Percentiles rank a stretch among this genome's conserved stretches.
These are phyloP conservation scores for Dascillus cervinus DNA, from an alignment of 2,888 invertebrate genomes.

Conservation along the genomic window DNA sequence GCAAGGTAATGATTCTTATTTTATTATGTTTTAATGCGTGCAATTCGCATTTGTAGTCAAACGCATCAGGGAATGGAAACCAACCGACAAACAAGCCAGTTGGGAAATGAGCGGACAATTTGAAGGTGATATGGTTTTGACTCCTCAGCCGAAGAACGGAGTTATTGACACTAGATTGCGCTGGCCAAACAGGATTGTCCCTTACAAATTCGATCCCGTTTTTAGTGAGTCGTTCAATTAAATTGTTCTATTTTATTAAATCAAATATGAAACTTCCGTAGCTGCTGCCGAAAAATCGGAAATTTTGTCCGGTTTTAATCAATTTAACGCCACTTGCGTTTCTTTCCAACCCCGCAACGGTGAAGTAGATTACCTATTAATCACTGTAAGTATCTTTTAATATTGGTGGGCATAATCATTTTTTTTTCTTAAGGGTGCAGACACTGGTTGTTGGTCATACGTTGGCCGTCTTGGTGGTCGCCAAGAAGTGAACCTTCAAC, in stretches of 20 bases:
- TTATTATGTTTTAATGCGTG: neutral
- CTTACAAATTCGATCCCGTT: slow-evolving; percentile 9
- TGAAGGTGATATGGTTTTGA: slow-evolving; percentile 5
- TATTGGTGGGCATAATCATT: neutral
- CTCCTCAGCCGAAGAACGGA: slow-evolving; percentile 1
- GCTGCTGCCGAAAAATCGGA: too few relatives aligned
- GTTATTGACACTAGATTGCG: neutral
- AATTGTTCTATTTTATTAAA: too few relatives aligned
- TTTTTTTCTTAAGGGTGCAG: slow-evolving; percentile 3
- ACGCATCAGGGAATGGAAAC: neutral
- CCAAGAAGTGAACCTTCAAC: slow-evolving; percentile 6
- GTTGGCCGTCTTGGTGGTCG: slow-evolving; percentile 9
- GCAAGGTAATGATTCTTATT: neutral
- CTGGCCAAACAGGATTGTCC: slow-evolving; percentile 8
- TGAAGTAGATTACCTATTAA: slow-evolving; percentile 3
- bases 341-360: too few relatives aligned
- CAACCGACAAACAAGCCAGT: neutral
- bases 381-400: slow-evolving; percentile 1
- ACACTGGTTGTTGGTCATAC: slow-evolving; percentile 11
- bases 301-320: too few relatives aligned
- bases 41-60: neutral
- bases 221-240: slow-evolving; percentile 8
- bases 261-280: too few relatives aligned
- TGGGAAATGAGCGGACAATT: slow-evolving; percentile 6
- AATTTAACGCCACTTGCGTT: too few relatives aligned